These are phyloP conservation scores for Spea bombifrons DNA, from an alignment of 2,113 vertebrate species.

Conservation along the genomic window DNA sequence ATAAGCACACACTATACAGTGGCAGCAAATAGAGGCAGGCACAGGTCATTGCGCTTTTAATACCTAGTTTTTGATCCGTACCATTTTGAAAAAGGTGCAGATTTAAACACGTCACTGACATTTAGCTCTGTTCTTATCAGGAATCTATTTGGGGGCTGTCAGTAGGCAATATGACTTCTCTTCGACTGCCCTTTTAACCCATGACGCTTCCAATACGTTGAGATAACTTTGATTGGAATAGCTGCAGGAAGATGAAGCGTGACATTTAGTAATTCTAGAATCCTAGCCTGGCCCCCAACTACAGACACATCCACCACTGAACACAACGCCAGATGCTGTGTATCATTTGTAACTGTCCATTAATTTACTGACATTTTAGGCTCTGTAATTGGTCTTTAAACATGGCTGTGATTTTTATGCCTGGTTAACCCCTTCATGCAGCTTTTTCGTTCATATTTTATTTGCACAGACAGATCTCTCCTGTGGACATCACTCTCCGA, in stretches of 20 bases:
- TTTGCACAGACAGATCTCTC: too few relatives aligned
- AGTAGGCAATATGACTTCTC: too few relatives aligned
- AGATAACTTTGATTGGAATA: not conserved
- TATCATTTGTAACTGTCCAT: constrained; percentile 11
- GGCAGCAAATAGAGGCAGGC: too few relatives aligned
- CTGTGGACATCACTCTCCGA: too few relatives aligned
- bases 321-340: constrained; percentile 1
- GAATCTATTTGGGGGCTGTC: too few relatives aligned
- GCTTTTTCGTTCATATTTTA: too few relatives aligned
- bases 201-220: not conserved
- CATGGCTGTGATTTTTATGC: not conserved
- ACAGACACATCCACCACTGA: not conserved
- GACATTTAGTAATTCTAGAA: not conserved
- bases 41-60: too few relatives aligned
- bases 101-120: too few relatives aligned
- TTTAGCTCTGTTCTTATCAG: too few relatives aligned
- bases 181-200: not conserved
- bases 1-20: too few relatives aligned
- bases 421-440: not conserved
- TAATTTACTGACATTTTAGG: constrained; percentile 13
- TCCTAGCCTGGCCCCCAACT: not conserved
- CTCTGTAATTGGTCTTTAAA: not conserved
- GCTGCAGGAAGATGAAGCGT: not conserved
- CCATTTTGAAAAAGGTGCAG: too few relatives aligned
- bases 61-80: too few relatives aligned